Evolutionary conservation across 2,888 invertebrate species (phyloP).

Genomic region (Coleophora flavipennella): DNA sequence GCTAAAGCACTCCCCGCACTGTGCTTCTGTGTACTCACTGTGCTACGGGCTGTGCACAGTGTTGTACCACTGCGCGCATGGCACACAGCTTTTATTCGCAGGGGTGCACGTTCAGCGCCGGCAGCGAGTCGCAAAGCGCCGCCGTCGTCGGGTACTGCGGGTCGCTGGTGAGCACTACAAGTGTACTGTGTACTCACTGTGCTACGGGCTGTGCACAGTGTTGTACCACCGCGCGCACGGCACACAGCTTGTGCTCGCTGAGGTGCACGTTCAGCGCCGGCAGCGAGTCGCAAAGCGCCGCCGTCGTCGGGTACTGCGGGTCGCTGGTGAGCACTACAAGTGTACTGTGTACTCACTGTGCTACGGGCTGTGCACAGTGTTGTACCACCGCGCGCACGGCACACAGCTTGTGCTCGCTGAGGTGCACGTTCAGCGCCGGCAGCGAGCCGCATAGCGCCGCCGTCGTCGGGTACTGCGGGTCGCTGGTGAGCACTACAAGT

Average conservation of each 20-base stretch:
- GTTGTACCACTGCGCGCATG: slow-evolving; percentile 47
- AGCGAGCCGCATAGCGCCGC: no score
- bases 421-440: no score
- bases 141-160: slow-evolving; percentile 90
- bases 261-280: slow-evolving; percentile 91
- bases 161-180: slow-evolving; percentile 86
- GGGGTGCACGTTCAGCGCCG: slow-evolving; percentile 89
- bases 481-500: neutral
- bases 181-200: no score
- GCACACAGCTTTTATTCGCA: slow-evolving; percentile 88
- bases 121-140: slow-evolving; percentile 87
- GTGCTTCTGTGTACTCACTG: no score
- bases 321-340: slow-evolving; percentile 87
- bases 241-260: slow-evolving; percentile 88
- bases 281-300: slow-evolving; percentile 87
- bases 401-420: no score
- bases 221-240: slow-evolving; percentile 50
- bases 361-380: no score
- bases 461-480: neutral
- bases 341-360: no score
- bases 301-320: slow-evolving; percentile 89
- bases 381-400: no score
- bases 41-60: no score
- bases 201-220: no score
- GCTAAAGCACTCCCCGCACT: no score